Percentiles rank a stretch among this genome's conserved stretches.
These are phyloP conservation scores for Nannobrachium achirus DNA, from an alignment of 2,113 vertebrate species.

Conservation along the genomic window DNA sequence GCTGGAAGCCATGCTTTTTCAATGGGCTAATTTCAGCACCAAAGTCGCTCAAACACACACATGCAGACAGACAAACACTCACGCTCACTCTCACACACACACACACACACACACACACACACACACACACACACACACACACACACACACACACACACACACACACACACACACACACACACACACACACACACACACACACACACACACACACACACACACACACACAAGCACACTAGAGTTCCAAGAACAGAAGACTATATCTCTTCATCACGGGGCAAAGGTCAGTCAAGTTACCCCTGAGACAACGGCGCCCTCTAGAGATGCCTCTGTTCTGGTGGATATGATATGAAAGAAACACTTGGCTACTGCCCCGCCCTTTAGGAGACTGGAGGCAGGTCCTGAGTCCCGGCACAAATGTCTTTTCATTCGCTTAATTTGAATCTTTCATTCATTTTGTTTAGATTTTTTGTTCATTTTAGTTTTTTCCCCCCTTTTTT, in stretches of 20 bases:
- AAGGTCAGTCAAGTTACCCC: too few relatives aligned
- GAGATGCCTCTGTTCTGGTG: conserved; percentile 13
- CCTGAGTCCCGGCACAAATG: too few relatives aligned
- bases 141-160: not conserved
- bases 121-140: not conserved
- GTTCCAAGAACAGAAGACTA: too few relatives aligned
- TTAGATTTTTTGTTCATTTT: too few relatives aligned
- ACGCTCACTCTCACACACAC: not conserved
- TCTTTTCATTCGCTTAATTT: too few relatives aligned
- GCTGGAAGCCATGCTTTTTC: conserved; percentile 13
- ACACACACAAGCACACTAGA: too few relatives aligned
- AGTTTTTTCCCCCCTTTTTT: too few relatives aligned
- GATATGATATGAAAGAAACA: too few relatives aligned
- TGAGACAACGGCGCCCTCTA: conserved; percentile 59
- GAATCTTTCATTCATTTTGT: too few relatives aligned
- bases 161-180: conserved; percentile 12
- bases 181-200: not conserved
- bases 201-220: not conserved
- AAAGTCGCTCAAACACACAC: conserved; percentile 10
- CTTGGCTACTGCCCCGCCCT: too few relatives aligned
- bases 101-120: conserved; percentile 8
- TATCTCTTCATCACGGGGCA: too few relatives aligned
- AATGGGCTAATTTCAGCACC: conserved; percentile 17
- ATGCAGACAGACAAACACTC: not conserved
- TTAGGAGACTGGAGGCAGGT: too few relatives aligned